These are phyloP conservation scores for Dolichotis patagonum DNA, from an alignment of 2,113 vertebrate species.

Conservation along the genomic window DNA sequence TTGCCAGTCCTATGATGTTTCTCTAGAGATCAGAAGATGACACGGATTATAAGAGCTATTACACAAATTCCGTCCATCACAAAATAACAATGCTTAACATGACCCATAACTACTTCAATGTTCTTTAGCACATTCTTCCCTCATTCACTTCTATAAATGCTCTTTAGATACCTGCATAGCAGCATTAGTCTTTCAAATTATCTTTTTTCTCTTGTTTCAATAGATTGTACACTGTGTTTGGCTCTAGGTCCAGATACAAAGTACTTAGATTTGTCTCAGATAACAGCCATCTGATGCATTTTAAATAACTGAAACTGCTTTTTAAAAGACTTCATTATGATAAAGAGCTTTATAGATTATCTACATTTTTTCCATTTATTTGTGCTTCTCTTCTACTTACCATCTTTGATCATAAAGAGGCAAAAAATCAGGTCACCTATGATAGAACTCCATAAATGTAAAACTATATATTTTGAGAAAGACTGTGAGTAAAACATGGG, in stretches of 20 bases:
- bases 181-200: background rate
- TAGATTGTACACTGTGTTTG: constrained; percentile 45
- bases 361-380: constrained; percentile 16
- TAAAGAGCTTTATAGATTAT: constrained; percentile 57
- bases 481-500: background rate
- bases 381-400: constrained; percentile 44
- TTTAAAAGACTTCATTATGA: constrained; percentile 61
- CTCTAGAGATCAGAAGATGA: constrained; percentile 58
- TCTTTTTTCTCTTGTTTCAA: constrained; percentile 53
- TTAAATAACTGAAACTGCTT: constrained; percentile 60
- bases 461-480: constrained; percentile 14
- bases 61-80: constrained; percentile 63
- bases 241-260: constrained; percentile 49
- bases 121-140: constrained; percentile 30
- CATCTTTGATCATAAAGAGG: constrained; percentile 45
- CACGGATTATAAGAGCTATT: constrained; percentile 54
- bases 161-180: constrained; percentile 35
- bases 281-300: constrained; percentile 52
- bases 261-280: constrained; percentile 54
- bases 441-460: constrained; percentile 20
- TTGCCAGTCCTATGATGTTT: constrained; percentile 62
- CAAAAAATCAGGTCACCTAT: constrained; percentile 37
- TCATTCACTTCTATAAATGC: constrained; percentile 35
- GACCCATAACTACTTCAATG: background rate
- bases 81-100: constrained; percentile 39